Evolutionary conservation across 2,888 invertebrate species (phyloP).

Genomic region (Cantharis flavilabris): DNA sequence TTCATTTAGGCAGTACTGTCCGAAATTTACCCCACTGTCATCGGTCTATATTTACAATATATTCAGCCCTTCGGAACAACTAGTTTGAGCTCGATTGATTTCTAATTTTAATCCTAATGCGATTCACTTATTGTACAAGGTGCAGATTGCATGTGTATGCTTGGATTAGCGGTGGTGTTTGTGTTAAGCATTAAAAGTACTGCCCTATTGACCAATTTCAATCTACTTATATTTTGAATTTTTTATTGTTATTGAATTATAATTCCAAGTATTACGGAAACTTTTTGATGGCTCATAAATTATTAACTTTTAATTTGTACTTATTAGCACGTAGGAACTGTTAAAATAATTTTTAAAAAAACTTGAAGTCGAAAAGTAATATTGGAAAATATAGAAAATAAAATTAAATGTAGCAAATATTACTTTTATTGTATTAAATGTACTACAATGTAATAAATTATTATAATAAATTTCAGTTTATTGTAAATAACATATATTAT

Average conservation of each 20-base stretch:
- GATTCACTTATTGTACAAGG: slow-evolving; percentile 47
- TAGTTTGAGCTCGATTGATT: slow-evolving; percentile 49
- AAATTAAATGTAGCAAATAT: background rate
- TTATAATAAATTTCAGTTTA: slow-evolving; percentile 9
- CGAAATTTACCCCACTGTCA: slow-evolving; percentile 30
- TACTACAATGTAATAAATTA: background rate
- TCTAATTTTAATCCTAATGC: slow-evolving; percentile 49
- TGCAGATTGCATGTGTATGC: slow-evolving; percentile 36
- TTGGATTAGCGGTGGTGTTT: slow-evolving; percentile 38
- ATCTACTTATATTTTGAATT: background rate
- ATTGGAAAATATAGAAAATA: background rate
- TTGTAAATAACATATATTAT: slow-evolving; percentile 9
- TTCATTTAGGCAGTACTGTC: slow-evolving; percentile 51
- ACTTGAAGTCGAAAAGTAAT: background rate
- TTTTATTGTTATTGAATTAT: background rate
- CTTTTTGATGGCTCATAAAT: background rate
- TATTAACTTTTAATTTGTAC: background rate
- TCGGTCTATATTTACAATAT: slow-evolving; percentile 27
- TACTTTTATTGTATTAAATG: background rate
- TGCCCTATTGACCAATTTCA: slow-evolving; percentile 32
- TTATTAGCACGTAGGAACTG: background rate
- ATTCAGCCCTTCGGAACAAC: slow-evolving; percentile 27
- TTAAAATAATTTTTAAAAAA: background rate
- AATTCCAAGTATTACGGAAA: background rate
- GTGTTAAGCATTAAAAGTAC: slow-evolving; percentile 32